Percentiles rank a stretch among this genome's conserved stretches.
Conservation (phyloP, 2,888 invertebrate species). For the Heliconius erato region DNA sequence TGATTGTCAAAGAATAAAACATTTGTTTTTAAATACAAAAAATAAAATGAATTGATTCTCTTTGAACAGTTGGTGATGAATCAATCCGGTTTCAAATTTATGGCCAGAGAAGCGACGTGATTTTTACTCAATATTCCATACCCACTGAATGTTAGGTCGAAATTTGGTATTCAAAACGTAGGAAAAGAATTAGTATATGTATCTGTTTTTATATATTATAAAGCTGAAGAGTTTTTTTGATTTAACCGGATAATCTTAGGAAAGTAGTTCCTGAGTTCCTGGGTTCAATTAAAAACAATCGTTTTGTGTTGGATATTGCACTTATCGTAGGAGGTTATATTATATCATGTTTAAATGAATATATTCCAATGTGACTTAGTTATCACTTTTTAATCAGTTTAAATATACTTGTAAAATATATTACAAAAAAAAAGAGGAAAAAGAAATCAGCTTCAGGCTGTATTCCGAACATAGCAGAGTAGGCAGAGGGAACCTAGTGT, state of each 20-base stretch:
- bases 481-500: too few relatives aligned
- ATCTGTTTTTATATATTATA: neutral
- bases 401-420: neutral
- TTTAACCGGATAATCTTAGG: neutral
- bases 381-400: too few relatives aligned
- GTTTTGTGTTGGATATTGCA: too few relatives aligned
- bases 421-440: neutral
- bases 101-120: conserved; percentile 38
- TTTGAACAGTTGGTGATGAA: conserved; percentile 48
- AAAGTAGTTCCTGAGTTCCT: neutral
- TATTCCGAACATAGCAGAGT: too few relatives aligned
- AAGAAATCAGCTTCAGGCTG: too few relatives aligned
- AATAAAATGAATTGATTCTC: conserved; percentile 43
- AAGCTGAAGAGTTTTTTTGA: neutral
- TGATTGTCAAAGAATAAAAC: conserved; percentile 15
- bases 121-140: conserved; percentile 35
- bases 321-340: too few relatives aligned
- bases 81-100: conserved; percentile 50
- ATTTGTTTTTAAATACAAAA: conserved; percentile 22
- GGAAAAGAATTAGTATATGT: neutral
- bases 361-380: too few relatives aligned
- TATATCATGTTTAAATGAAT: too few relatives aligned
- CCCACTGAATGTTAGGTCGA: neutral
- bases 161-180: neutral
- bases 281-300: too few relatives aligned